These are phyloP conservation scores for Australoheros scitulus DNA, from an alignment of 2,113 vertebrate genomes.

Conservation along the genomic window DNA sequence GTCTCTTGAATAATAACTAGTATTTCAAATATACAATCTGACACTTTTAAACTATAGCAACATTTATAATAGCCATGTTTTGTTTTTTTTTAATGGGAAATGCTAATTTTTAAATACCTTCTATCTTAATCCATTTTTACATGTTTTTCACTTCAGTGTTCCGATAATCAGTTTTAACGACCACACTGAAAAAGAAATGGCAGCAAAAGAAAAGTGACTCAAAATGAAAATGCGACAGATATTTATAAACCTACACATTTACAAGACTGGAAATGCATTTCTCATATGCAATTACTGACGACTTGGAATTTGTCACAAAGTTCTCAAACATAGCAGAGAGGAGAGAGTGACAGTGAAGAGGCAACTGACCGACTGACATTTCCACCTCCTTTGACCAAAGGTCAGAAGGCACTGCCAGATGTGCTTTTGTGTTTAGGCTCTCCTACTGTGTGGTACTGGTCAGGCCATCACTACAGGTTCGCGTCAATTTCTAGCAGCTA, in stretches of 20 bases:
- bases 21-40: conserved; percentile 20
- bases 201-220: conserved; percentile 50
- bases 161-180: conserved; percentile 10
- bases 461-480: conserved; percentile 22
- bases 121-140: conserved; percentile 11
- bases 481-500: conserved; percentile 92
- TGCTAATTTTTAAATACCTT: not conserved
- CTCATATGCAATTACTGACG: conserved; percentile 41
- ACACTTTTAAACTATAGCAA: conserved; percentile 34
- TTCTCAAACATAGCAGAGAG: conserved; percentile 73
- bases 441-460: conserved; percentile 8
- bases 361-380: conserved; percentile 27
- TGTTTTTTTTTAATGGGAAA: not conserved
- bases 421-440: conserved; percentile 50
- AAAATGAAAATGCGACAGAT: conserved; percentile 39
- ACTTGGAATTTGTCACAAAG: conserved; percentile 43
- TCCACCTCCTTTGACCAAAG: conserved; percentile 2
- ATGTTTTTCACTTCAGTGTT: conserved; percentile 3
- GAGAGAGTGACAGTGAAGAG: conserved; percentile 42
- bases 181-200: conserved; percentile 38
- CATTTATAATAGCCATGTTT: conserved; percentile 29
- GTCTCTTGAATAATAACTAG: conserved; percentile 21
- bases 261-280: conserved; percentile 33
- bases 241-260: conserved; percentile 41
- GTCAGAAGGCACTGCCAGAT: conserved; percentile 45